Percentiles rank a stretch among this genome's conserved stretches.
Conservation (phyloP, 2,888 invertebrate genomes). For the Arctia plantaginis region DNA sequence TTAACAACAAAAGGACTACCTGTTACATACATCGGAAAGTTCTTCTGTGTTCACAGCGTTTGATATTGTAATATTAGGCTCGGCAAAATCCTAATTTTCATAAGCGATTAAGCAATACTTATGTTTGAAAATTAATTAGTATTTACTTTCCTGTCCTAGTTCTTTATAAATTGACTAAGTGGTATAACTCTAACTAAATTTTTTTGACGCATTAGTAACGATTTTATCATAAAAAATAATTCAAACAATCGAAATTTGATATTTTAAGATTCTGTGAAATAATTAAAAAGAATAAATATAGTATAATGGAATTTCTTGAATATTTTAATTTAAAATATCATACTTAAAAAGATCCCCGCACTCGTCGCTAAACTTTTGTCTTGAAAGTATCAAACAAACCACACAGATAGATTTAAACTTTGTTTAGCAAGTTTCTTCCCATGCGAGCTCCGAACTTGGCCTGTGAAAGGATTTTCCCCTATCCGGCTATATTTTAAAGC, state of each 20-base stretch:
- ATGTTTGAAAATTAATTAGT: too few species aligned
- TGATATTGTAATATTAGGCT: background rate
- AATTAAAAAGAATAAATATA: background rate
- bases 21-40: background rate
- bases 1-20: background rate
- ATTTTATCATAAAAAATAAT: background rate
- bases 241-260: background rate
- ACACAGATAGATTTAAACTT: constrained; percentile 35
- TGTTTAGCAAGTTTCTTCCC: constrained; percentile 57
- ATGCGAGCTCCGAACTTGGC: constrained; percentile 45
- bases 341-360: constrained; percentile 30
- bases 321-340: constrained; percentile 32
- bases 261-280: background rate
- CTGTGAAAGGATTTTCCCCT: constrained; percentile 56
- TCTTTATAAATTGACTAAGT: background rate
- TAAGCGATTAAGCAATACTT: background rate
- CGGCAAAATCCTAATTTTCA: background rate
- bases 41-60: background rate
- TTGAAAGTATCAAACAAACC: constrained; percentile 43
- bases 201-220: too few species aligned
- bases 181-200: background rate
- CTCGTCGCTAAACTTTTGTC: constrained; percentile 36
- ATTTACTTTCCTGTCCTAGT: too few species aligned
- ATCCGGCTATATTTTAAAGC: constrained; percentile 74
- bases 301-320: background rate